These are phyloP conservation scores for Lepidurus arcticus DNA, from an alignment of 1,140 invertebrate genomes.

Conservation along the genomic window DNA sequence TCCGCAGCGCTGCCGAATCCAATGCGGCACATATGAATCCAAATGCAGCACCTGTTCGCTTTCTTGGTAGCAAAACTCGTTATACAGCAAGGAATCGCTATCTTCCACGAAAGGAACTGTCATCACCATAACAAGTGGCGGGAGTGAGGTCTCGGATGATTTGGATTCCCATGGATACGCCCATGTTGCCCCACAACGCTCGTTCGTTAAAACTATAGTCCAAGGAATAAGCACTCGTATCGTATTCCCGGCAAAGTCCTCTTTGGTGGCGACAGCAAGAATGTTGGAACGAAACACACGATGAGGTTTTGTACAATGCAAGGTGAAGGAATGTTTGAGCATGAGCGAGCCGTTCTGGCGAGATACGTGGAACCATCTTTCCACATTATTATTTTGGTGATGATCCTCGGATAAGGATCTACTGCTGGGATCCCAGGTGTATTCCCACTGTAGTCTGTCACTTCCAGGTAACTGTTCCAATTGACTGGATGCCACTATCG, in stretches of 20 bases:
- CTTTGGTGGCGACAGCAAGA: conserved; percentile 1
- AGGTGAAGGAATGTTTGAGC: conserved; percentile 21
- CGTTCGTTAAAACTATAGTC: conserved; percentile 8
- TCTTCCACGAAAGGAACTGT: not conserved
- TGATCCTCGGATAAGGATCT: not conserved
- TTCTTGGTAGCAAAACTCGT: conserved; percentile 28
- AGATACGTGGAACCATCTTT: not conserved
- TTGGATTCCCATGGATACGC: not conserved
- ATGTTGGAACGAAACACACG: conserved; percentile 3
- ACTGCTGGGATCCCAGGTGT: not conserved
- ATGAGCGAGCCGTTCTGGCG: not conserved
- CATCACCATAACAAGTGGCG: not conserved
- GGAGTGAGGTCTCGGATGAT: not conserved
- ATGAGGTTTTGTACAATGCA: conserved; percentile 9
- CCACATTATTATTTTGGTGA: not conserved
- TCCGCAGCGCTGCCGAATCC: conserved; percentile 9
- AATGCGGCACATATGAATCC: conserved; percentile 26
- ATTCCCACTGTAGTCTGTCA: conserved; percentile 2
- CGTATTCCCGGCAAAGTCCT: not conserved
- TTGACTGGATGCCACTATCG: conserved; percentile 7
- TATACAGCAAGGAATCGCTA: conserved; percentile 23
- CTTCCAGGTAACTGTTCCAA: conserved; percentile 5
- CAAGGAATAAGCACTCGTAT: not conserved
- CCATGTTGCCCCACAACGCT: not conserved
- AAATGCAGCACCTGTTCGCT: conserved; percentile 31